phyloP scores from a whole-genome alignment of 1,140 invertebrate genomes.

The Ips nitidus region DNA sequence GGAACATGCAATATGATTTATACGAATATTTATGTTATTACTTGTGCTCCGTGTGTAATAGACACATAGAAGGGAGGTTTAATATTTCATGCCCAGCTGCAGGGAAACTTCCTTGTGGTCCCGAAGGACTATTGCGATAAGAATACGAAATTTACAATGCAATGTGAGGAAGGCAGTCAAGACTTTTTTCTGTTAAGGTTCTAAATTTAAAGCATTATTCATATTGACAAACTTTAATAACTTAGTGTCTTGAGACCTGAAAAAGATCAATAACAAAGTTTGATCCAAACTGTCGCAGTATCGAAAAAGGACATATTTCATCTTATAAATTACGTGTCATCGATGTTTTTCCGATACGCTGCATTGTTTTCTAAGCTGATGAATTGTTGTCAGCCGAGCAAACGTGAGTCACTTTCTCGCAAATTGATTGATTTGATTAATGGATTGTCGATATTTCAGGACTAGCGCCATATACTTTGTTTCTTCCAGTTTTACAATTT shows the following conservation, averaged over 20 bases:
- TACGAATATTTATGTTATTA: slow-evolving; percentile 35
- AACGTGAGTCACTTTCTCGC: slow-evolving; percentile 33
- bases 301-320: slow-evolving; percentile 20
- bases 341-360: slow-evolving; percentile 21
- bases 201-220: background rate
- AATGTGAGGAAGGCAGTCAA: slow-evolving; percentile 19
- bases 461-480: background rate
- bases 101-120: slow-evolving; percentile 29
- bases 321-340: slow-evolving; percentile 30
- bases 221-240: background rate
- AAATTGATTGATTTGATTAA: slow-evolving; percentile 37
- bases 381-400: slow-evolving; percentile 33
- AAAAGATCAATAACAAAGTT: background rate
- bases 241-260: too few species aligned
- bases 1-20: slow-evolving; percentile 31
- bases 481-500: background rate
- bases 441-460: slow-evolving; percentile 31
- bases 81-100: slow-evolving; percentile 40
- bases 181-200: slow-evolving; percentile 10
- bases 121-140: slow-evolving; percentile 34
- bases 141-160: slow-evolving; percentile 40
- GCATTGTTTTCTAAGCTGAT: slow-evolving; percentile 31
- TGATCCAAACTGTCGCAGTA: background rate
- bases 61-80: slow-evolving; percentile 37
- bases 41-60: slow-evolving; percentile 38